Base-by-base conservation (phyloP, 2,888 invertebrate species). In the Macrophya alboannulata region DNA sequence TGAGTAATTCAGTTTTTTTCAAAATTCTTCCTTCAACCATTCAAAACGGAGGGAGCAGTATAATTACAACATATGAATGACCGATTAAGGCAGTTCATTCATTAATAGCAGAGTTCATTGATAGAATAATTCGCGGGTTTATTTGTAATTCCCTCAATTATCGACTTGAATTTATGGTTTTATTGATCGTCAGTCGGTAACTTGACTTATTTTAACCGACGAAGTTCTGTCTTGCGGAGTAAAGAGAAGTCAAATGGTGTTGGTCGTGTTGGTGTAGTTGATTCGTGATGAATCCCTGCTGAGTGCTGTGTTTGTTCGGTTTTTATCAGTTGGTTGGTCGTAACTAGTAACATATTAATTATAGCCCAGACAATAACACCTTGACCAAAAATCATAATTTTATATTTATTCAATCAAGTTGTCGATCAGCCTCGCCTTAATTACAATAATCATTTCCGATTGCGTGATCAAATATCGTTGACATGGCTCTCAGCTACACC, bases 401-500 rank as follows among this genome's bases (percentile, higher is more conserved):
- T 74, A 74, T 21, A 21, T 74, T 1, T 45, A 74, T 74, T 45
- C 0, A 45, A 3, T 45, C 25, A 74, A 45, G 72, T 74, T 74
- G 10, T 40, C 21, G 72, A 21, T 12, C 40, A 43, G 43, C 45
- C 65, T 43, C n/a, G 45, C 37, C 37, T 68, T 8, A 31, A 68
- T 37, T 37, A 74, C 8, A 74, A n/a, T 43, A n/a, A 21, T 74
- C 45, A 17, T 25, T 48, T 31, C 55, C 17, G 15, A 77, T 55
- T 51, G 25, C 15, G 31, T 15, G 48, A 40, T 51, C 37, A 17
- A 62, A 81, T 48, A 68, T 21, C 71, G 37, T 25, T 51, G 62
- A 68, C 48, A 83, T 83, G 83, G 83, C 83, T n/a, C 71, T 83
- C 65, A 68, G 51, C 21, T 83, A 83, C 37, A 83, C 83, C 4